Conservation (phyloP, 2,797 vertebrate genomes). For the Galago senegalensis region DNA sequence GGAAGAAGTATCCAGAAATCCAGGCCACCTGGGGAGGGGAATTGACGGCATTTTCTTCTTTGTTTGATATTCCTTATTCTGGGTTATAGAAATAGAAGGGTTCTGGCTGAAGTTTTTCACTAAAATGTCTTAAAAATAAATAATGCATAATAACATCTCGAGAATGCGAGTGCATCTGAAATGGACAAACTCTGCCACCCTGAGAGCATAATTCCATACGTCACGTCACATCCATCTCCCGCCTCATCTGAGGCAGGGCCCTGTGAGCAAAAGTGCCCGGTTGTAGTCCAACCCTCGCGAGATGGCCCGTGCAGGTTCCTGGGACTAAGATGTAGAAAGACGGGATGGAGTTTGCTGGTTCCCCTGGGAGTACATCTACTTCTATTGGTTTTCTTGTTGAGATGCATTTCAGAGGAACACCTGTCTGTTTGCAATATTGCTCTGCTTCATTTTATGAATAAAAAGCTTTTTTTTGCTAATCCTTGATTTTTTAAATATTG, state of each 20-base stretch:
- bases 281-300: neutral
- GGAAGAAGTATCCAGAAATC: neutral
- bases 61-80: constrained; percentile 32
- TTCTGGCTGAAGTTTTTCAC: neutral
- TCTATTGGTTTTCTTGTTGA: neutral
- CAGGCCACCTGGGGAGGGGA: neutral
- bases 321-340: neutral
- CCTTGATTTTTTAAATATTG: constrained; percentile 34
- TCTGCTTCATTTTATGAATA: neutral
- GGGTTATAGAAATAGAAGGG: neutral
- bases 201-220: constrained; percentile 10
- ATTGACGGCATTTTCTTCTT: neutral
- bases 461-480: neutral
- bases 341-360: neutral
- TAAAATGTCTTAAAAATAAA: constrained; percentile 58
- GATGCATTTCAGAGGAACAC: neutral
- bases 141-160: neutral
- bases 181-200: constrained; percentile 7
- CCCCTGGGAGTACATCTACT: neutral
- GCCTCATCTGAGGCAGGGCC: neutral
- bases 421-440: neutral
- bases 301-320: neutral
- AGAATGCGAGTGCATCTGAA: constrained; percentile 58
- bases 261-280: neutral
- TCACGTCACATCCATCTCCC: neutral